Base-by-base conservation (phyloP, 2,113 vertebrate species). In the Rhynchopsitta pachyrhyncha region DNA sequence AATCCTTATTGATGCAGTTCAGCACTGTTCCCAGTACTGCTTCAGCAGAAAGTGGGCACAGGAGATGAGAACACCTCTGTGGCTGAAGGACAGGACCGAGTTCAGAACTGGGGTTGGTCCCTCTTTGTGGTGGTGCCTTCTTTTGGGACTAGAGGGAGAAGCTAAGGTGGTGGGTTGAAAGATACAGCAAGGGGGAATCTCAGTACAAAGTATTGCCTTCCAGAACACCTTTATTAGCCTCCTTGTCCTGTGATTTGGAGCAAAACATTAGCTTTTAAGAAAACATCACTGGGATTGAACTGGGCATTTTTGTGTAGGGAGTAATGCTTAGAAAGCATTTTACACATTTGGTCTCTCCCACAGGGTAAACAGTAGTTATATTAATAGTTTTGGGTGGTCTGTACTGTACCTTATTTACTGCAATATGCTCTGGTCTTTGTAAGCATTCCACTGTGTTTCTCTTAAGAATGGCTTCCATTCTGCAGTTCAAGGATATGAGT, bases 361-460 rank as follows among this genome's bases (percentile, higher is more conserved):
- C 0, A 3, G 17, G 3, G 22, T 80, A 66, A 87, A 47, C 15
- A 68, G 33, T 37, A 59, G 33, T 33, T 67, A 25, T 16, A 37
- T 37, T 29, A 80, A 31, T 31, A 66, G 7, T 25, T 85, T 88
- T 37, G 31, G 27, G 19, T 63, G 23, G 27, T 81, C 53, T 29
- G 2, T 44, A 78, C 29, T 73, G 46, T 92, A 93, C 49, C 53
- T 95, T 75, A 53, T 64, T 93, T 91, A 88, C 55, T 46, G 73
- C 67, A 79, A 84, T 85, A 53, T 60, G 20, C 25, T 92, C 67
- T 33, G 93, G 25, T 85, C 92, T 95, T 78, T 79, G 71, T 88
- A 95, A 96, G 27, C 67, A 86, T 63, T 96, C 63, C n/a, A 93
- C 82, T 37, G 27, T 53, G 15, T 84, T 92, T 6, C 47, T 95